Base-by-base conservation (phyloP, 92 coral and sea anemone species). In the Umimayanthus kanabou region DNA sequence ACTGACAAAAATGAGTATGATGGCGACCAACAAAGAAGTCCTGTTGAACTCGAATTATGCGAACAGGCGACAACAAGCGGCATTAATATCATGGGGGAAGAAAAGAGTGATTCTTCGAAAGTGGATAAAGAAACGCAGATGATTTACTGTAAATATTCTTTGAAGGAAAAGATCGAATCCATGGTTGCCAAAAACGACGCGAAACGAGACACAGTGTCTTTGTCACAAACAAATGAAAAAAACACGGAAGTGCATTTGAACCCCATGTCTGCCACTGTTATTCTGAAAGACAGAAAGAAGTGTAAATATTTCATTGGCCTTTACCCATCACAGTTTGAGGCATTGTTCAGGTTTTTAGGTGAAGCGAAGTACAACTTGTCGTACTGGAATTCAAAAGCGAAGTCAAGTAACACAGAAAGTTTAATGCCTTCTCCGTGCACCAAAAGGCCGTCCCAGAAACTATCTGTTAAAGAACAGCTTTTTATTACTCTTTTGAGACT, bases 61-160 rank as follows among this genome's bases (percentile, higher is more conserved):
- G 79, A 75, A 75, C 49, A 75, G 79, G 79, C 55, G 23, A 75
- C 79, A 75, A 75, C 80, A 42, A 23, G 58, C 30, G 61, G 15
- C 57, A n/a, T 23, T 33, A 33, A 33, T 33, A 33, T 33, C 37
- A 33, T 33, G 37, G 37, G 37, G 37, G 37, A 33, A 33, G 37
- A 33, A 33, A 33, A 2, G 57, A 76, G 29, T 16, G 58, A 42
- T 10, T n/a, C 64, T 14, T 76, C 4, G 33, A 76, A 76, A 76
- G 80, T 10, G 16, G 80, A 76, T 43, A 76, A 76, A 45, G 80
- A 77, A 77, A 77, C 61, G 11, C 81, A 77, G 81, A 77, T 22
- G 61, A 77, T 76, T 76, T 76, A 45, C 15, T 76, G 80, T 45
- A 77, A 77, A 47, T 77, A 77, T 49, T 77, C 81, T 5, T 77